phyloP scores from a whole-genome alignment of 2,113 vertebrate genomes.

The Phasianus colchicus region DNA sequence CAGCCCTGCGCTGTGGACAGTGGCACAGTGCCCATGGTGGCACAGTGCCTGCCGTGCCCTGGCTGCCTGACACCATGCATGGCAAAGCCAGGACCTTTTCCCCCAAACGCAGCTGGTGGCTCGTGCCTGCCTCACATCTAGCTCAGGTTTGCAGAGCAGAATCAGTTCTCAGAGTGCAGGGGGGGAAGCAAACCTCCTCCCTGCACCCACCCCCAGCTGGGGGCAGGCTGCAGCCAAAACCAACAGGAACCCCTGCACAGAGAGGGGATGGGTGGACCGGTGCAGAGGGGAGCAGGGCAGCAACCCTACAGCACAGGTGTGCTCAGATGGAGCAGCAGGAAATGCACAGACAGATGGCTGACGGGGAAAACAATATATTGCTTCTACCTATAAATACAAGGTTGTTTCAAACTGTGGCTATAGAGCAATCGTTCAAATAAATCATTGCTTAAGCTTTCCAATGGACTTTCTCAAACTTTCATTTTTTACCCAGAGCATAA shows the following conservation, averaged over 20 bases:
- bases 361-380: too few relatives aligned
- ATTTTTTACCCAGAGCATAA: background rate
- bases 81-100: background rate
- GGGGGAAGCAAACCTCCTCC: background rate
- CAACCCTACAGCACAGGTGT: background rate
- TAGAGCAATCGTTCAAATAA: background rate
- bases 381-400: background rate
- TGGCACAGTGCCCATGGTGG: fast-evolving
- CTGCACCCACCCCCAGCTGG: too few relatives aligned
- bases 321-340: background rate
- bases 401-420: background rate
- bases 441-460: background rate
- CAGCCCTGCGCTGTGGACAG: background rate
- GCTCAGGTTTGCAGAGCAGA: background rate
- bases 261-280: background rate
- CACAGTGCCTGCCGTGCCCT: background rate
- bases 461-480: background rate
- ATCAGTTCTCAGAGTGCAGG: background rate
- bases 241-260: background rate
- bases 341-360: background rate
- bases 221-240: too few relatives aligned
- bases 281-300: fast-evolving
- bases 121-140: fast-evolving
- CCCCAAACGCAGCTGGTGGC: background rate
- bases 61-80: background rate